These are phyloP conservation scores for Ypsolopha sequella DNA, from an alignment of 2,888 invertebrate species.

Conservation along the genomic window DNA sequence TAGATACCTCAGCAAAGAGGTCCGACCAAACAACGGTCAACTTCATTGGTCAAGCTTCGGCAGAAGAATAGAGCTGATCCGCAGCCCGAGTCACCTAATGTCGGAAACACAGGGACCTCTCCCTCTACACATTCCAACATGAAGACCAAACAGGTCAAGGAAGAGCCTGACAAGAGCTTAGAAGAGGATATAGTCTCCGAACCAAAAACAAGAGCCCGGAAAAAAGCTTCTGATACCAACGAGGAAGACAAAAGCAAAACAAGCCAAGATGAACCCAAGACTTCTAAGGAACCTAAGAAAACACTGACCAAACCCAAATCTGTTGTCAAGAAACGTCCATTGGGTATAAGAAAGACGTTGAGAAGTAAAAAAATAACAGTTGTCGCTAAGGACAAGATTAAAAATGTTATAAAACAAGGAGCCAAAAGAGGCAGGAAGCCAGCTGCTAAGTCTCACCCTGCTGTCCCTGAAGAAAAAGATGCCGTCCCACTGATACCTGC, in stretches of 20 bases:
- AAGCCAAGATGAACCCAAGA: slow-evolving; percentile 53
- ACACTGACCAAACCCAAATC: slow-evolving; percentile 45
- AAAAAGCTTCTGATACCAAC: slow-evolving; percentile 50
- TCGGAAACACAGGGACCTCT: slow-evolving; percentile 55
- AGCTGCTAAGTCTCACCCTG: slow-evolving; percentile 36
- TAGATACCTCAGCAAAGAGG: slow-evolving; percentile 10
- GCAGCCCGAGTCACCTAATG: slow-evolving; percentile 48
- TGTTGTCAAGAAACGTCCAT: slow-evolving; percentile 52
- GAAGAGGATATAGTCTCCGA: slow-evolving; percentile 56
- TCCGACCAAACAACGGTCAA: slow-evolving; percentile 12
- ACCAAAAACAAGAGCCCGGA: slow-evolving; percentile 62
- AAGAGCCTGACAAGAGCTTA: slow-evolving; percentile 52
- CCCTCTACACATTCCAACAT: slow-evolving; percentile 65
- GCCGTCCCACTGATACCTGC: slow-evolving; percentile 47
- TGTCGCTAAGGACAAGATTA: slow-evolving; percentile 40
- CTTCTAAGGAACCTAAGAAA: slow-evolving; percentile 55
- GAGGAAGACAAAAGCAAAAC: slow-evolving; percentile 50
- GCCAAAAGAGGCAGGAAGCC: slow-evolving; percentile 46
- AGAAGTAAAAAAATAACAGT: slow-evolving; percentile 49
- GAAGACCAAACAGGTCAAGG: slow-evolving; percentile 64
- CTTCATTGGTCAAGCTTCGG: slow-evolving; percentile 23
- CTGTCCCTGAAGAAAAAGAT: slow-evolving; percentile 46
- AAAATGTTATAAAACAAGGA: slow-evolving; percentile 43
- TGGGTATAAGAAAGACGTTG: slow-evolving; percentile 58
- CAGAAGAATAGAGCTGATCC: neutral